Base-by-base conservation (phyloP, 2,888 invertebrate species). In the Nomada hirtipes region DNA sequence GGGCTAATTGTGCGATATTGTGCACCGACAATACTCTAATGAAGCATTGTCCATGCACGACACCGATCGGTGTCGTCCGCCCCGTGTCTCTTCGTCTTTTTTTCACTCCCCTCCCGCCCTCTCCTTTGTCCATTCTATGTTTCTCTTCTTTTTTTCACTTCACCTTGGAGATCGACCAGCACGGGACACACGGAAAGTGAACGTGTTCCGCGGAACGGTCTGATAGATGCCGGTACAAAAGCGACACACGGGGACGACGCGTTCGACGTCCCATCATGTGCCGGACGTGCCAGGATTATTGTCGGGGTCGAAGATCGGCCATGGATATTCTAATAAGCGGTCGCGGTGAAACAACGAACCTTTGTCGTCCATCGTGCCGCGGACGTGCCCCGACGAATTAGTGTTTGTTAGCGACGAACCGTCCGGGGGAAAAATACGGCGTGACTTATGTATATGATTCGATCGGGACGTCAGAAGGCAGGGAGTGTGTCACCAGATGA, bases 1-100 rank as follows among this genome's bases (percentile, higher is more conserved):
- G 74, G 85, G 88, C 87, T 79, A 79, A 87, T 79, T 84, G 84
- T 86, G 82, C 86, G 85, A 76, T 85, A 80, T 84, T 84, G 84
- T 80, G 90, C 91, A 90, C 87, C 91, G 90, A 93, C 93, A 93
- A 93, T 93, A 89, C 92, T 92, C 90, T 92, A 93, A 92, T 92
- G 92, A 92, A 93, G 90, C 92, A 93, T 93, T 93, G 93, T 93
- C 90, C 91, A 89, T 89, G 82, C 76, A 73, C 85, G 83, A 85
- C 79, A 85, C 73, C 86, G 86, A 79, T 84, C 82, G 81, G 76
- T 70, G 86, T 86, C 84, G 76, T 55, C 76, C 84, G 82, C 52
- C 70, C 73, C 61, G 80, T 67, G 76, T 76, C 73, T 76, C 78
- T 65, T 76, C 68, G n/a, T 55, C 50, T 52, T 65, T 36, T 77